These are phyloP conservation scores for Leucosticte australis DNA, from an alignment of 2,113 vertebrate genomes.

Conservation along the genomic window DNA sequence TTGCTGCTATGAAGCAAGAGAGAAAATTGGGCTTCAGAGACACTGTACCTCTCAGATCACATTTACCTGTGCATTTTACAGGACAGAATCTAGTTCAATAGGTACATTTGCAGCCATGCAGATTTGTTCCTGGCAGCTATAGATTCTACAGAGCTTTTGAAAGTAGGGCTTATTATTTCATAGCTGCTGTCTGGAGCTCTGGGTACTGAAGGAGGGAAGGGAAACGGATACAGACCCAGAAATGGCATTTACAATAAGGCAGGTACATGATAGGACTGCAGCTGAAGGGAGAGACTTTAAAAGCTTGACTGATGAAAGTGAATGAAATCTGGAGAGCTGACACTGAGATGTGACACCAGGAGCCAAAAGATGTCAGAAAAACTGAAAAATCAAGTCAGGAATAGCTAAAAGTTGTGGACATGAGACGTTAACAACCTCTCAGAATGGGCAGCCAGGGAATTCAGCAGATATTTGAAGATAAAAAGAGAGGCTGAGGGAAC, in stretches of 20 bases:
- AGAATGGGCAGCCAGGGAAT: slow-evolving; percentile 7
- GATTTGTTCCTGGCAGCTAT: background rate
- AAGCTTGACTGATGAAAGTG: slow-evolving; percentile 33
- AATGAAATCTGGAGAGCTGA: slow-evolving; percentile 32
- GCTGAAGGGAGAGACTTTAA: slow-evolving; percentile 6
- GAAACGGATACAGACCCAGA: background rate
- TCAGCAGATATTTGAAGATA: slow-evolving; percentile 27
- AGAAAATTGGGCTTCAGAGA: background rate
- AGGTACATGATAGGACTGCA: background rate
- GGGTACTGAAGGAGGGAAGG: background rate
- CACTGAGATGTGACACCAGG: background rate
- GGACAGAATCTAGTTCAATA: background rate
- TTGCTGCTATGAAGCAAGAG: background rate
- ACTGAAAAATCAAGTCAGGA: slow-evolving; percentile 24
- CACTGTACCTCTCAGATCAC: background rate
- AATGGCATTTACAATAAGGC: slow-evolving; percentile 3
- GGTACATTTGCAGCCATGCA: background rate
- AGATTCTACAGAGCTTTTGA: background rate
- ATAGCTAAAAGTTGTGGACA: slow-evolving; percentile 19
- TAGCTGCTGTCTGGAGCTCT: background rate
- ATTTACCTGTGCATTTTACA: background rate
- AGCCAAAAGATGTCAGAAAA: slow-evolving; percentile 23
- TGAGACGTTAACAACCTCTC: background rate
- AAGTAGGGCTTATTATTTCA: background rate
- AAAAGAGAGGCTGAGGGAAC: slow-evolving; percentile 14